Base-by-base conservation (phyloP, 2,113 vertebrate species). In the Turdus rufiventris region DNA sequence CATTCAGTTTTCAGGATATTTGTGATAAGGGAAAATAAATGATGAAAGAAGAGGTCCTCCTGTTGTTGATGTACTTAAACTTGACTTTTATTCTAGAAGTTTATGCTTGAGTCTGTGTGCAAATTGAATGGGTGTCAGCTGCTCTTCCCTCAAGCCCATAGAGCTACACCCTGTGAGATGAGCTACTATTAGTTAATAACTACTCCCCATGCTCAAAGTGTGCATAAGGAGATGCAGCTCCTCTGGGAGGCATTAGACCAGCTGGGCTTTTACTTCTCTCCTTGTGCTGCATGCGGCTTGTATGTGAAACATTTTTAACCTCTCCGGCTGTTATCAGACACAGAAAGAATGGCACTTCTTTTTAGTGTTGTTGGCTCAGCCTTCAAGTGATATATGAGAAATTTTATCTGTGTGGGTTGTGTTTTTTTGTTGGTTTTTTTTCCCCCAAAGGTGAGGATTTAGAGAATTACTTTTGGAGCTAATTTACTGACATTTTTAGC, bases 121-220 rank as follows among this genome's bases (percentile, higher is more conserved):
- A 94, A 91, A 80, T 23, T 14, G 17, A 85, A 80, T 88, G 63
- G 47, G 82, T 90, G 91, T 90, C 77, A 93, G 58, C 92, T 95
- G 33, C 75, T 96, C 78, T 82, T 94, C 88, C 90, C 72, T 85
- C 72, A 81, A 24, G 18, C 29, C 51, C 24, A 5, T 19, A 1
- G 11, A 66, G 58, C 67, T 91, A 85, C 95, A 83, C 85, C 88
- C 91, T 50, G 8, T 34, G 68, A 90, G 60, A 85, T 47, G 75
- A 93, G 47, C 60, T 88, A 4, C 74, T 43, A 51, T 74, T 45
- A 83, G 38, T 47, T 91, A 96, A 63, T 56, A 79, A 73, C 47
- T 84, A 77, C 33, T 90, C 91, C 54, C 40, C 54, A 9, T 82
- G 81, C 66, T 68, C 54, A 16, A 33, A 65, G 47, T 8, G 11